These are phyloP conservation scores for Serranus cabrilla DNA, from an alignment of 2,797 vertebrate genomes.

Conservation along the genomic window DNA sequence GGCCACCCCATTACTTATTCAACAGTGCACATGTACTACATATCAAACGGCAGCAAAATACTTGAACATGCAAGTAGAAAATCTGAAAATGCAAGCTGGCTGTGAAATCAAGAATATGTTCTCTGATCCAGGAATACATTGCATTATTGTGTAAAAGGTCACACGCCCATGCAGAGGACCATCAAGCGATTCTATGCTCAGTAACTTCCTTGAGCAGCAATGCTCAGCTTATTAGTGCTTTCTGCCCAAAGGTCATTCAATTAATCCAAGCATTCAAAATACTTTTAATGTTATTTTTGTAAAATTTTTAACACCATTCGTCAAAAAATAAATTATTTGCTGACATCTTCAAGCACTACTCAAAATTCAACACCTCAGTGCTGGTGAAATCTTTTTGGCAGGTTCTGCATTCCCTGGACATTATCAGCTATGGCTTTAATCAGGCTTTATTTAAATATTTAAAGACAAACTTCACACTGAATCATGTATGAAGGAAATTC, in stretches of 20 bases:
- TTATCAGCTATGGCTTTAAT: neutral
- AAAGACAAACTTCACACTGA: neutral
- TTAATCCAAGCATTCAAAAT: conserved; percentile 47
- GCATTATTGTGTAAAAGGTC: conserved; percentile 67
- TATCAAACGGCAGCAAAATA: conserved; percentile 69
- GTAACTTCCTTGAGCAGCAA: conserved; percentile 33
- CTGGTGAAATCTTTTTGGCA: neutral
- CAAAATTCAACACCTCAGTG: neutral
- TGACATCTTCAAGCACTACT: neutral
- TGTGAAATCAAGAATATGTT: conserved; percentile 69
- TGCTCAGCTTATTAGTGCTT: conserved; percentile 43
- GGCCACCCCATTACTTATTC: conserved; percentile 78
- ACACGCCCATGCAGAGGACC: conserved; percentile 33
- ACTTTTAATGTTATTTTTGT: conserved; percentile 1
- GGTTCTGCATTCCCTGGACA: neutral
- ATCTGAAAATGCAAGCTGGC: conserved; percentile 65
- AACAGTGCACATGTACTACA: conserved; percentile 72
- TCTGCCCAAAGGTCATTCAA: conserved; percentile 54
- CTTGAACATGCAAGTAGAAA: conserved; percentile 48
- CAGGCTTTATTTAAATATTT: neutral
- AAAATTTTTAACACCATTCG: too few relatives aligned
- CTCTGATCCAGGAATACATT: conserved; percentile 67
- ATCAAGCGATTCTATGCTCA: conserved; percentile 35
- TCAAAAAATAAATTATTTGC: neutral
- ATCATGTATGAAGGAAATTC: neutral